A percentile compares a stretch with the other conserved stretches of the same genome.
phyloP scores from a whole-genome alignment of 2,113 vertebrate species.

The Pseudorhombus dupliciocellatus region DNA sequence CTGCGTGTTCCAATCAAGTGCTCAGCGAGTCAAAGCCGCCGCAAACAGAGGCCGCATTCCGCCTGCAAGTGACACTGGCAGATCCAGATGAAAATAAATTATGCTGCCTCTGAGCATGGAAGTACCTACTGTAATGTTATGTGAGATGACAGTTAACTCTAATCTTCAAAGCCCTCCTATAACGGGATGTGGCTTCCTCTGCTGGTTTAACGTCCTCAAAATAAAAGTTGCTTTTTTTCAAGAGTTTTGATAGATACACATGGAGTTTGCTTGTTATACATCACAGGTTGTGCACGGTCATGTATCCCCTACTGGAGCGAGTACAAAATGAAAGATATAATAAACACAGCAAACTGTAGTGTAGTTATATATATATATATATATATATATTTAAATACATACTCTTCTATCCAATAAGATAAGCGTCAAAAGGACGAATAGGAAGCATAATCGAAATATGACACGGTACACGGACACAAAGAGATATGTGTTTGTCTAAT shows the following conservation, averaged over 20 bases:
- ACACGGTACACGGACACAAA: no score
- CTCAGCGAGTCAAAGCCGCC: slow-evolving; percentile 58
- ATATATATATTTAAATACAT: no score
- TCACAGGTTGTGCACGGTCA: neutral
- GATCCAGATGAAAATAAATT: slow-evolving; percentile 66
- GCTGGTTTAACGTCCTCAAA: slow-evolving; percentile 54
- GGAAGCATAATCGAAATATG: no score
- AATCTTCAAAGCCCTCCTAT: slow-evolving; percentile 61
- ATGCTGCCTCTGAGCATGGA: slow-evolving; percentile 59
- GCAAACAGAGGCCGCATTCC: slow-evolving; percentile 56
- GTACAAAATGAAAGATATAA: neutral
- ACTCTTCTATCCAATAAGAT: neutral
- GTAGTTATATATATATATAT: neutral
- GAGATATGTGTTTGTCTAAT: neutral
- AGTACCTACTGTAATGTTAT: slow-evolving; percentile 61
- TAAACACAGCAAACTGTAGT: no score
- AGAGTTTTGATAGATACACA: slow-evolving; percentile 40
- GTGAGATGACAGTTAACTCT: slow-evolving; percentile 56
- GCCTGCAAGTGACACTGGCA: slow-evolving; percentile 39
- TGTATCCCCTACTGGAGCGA: neutral
- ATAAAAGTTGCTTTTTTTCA: slow-evolving; percentile 59
- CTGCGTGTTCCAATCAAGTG: slow-evolving; percentile 62
- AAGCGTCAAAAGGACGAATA: neutral
- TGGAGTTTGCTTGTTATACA: neutral
- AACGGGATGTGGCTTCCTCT: slow-evolving; percentile 56